Evolutionary conservation across 2,797 vertebrate genomes (phyloP), one percentile per base, ranked within the genome.

Genomic region (Phrynocephalus vlangalii): DNA sequence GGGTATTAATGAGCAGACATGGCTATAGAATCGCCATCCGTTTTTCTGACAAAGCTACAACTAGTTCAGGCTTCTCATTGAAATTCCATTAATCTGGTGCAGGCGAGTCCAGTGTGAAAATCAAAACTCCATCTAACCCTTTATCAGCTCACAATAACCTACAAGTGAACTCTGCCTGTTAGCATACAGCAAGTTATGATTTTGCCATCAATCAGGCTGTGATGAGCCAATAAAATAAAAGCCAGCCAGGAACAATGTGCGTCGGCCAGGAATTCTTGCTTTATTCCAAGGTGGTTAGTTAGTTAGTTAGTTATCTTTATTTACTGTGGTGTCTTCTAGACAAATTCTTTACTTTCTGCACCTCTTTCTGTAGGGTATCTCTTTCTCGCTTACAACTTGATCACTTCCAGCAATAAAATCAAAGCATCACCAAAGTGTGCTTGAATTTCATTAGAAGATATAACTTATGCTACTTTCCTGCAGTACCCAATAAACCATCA

Each of bases 401-500:
- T 97, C 97, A 96, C 97, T 96, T 95, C 94, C 94, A 97, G 96
- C 96, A 97, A 97, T 97, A 96, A 96, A 97, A 95, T 96, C 95
- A 91, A 97, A 96, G 96, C 96, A 96, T 97, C 96, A 96, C 93
- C 96, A 96, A 97, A 97, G 95, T 97, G 96, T 96, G 96, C 95
- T 96, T 97, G 97, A 96, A 97, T 97, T 97, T 97, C 97, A 97
- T 97, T 97, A 97, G 95, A 96, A 97, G 96, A 97, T 97, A 97
- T 97, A 97, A 97, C 96, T 97, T 97, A 97, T 97, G 97, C 96
- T 97, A 97, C 97, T 97, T 97, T 97, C 95, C 95, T 97, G 97
- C 96, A 96, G 96, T 97, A 97, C 96, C 96, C 97, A 97, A 97
- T 97, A 97, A 97, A 97, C 96, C 97, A 97, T 97, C 97, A 97